Evolutionary conservation across 2,113 vertebrate genomes (phyloP).

Genomic region (Sphyrna mokarran): DNA sequence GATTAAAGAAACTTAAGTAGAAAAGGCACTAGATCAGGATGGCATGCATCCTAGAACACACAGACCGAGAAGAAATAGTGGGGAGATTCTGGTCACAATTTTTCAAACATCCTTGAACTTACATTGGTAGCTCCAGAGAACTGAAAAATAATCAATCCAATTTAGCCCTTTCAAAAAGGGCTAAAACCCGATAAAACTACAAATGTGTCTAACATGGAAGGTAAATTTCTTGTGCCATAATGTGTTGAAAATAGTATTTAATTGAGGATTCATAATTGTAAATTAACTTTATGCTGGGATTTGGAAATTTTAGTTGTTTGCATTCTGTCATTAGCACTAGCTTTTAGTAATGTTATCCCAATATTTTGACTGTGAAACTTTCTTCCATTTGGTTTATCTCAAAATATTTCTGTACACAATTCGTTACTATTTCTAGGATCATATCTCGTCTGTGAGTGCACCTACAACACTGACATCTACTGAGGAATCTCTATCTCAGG

Average conservation of each 20-base stretch:
- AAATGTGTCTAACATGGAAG: background rate
- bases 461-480: slow-evolving; percentile 74
- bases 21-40: background rate
- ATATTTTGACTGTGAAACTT: slow-evolving; percentile 7
- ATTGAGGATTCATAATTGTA: background rate
- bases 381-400: background rate
- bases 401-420: background rate
- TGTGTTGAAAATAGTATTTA: background rate
- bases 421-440: slow-evolving; percentile 63
- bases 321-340: background rate
- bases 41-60: background rate
- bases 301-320: background rate
- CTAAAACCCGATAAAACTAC: background rate
- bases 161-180: background rate
- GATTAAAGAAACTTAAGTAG: background rate
- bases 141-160: background rate
- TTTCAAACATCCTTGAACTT: background rate
- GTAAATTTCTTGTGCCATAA: background rate
- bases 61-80: background rate
- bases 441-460: slow-evolving; percentile 66
- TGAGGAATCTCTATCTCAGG: slow-evolving; percentile 85
- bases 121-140: background rate
- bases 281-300: background rate
- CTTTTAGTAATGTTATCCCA: background rate
- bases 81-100: background rate